Percentiles rank a stretch among this genome's conserved stretches.
These are phyloP conservation scores for Blastobasis adustella DNA, from an alignment of 2,888 invertebrate genomes.

Conservation along the genomic window DNA sequence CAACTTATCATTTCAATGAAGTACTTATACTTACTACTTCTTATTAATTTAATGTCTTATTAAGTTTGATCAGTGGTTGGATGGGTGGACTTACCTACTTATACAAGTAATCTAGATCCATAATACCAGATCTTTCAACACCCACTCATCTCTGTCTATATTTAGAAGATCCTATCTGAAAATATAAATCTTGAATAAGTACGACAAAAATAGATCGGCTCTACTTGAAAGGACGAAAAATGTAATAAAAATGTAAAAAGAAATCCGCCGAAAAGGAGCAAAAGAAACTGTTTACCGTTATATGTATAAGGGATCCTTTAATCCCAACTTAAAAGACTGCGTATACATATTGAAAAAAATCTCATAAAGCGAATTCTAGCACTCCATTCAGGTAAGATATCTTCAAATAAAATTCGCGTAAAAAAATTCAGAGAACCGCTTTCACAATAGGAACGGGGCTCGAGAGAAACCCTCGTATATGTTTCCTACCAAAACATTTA, in stretches of 20 bases:
- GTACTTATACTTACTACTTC: no score
- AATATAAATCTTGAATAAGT: no score
- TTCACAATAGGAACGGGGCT: constrained; percentile 59
- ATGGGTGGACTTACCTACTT: no score
- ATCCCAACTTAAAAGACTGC: constrained; percentile 47
- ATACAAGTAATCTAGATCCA: no score
- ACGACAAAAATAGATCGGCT: no score
- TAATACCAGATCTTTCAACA: no score
- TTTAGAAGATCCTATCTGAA: no score
- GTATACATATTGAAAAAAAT: constrained; percentile 50
- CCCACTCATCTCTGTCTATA: no score
- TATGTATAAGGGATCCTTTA: constrained; percentile 47
- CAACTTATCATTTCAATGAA: no score
- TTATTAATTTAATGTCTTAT: no score
- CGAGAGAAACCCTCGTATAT: constrained; percentile 70
- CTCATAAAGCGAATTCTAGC: constrained; percentile 70
- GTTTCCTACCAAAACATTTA: constrained; percentile 75
- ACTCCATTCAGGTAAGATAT: constrained; percentile 68
- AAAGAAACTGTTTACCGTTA: constrained; percentile 44
- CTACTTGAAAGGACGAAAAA: constrained; percentile 2
- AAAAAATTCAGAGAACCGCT: constrained; percentile 62
- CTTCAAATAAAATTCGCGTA: constrained; percentile 64
- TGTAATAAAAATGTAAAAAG: constrained; percentile 34
- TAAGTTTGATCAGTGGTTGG: no score
- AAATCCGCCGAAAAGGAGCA: constrained; percentile 15